Evolutionary conservation across 2,113 vertebrate genomes (phyloP).

Genomic region (Saguinus midas): DNA sequence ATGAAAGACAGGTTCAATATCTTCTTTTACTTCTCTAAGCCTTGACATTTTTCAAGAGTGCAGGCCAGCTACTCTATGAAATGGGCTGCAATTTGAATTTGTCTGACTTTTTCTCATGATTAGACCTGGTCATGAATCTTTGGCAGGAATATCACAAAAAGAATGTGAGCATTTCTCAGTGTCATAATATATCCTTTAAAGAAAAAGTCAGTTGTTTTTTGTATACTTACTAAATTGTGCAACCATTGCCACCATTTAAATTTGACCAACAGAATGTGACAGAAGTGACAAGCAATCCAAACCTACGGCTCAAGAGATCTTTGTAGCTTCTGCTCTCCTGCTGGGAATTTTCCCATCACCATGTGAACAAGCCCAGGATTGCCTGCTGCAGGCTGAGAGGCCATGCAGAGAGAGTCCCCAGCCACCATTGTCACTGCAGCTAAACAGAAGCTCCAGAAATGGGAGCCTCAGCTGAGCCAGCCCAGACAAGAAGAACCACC

Average conservation of each 20-base stretch:
- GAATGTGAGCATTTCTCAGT: neutral
- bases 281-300: neutral
- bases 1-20: no score
- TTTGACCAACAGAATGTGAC: neutral
- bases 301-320: neutral
- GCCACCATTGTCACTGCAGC: accelerated
- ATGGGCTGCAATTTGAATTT: neutral
- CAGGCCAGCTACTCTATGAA: no score
- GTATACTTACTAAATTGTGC: neutral
- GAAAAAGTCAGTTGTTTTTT: neutral
- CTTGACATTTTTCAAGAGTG: neutral
- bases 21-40: neutral
- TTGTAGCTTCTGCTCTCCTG: neutral
- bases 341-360: neutral
- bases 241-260: neutral
- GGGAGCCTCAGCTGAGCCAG: neutral
- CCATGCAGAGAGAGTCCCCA: neutral
- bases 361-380: neutral
- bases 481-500: neutral
- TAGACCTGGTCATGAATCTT: neutral
- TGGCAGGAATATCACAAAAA: neutral
- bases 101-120: neutral
- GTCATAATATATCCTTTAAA: neutral
- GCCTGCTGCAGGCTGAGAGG: neutral
- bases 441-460: neutral